Evolutionary conservation across 2,113 vertebrate species (phyloP).

Genomic region (Mobula hypostoma): DNA sequence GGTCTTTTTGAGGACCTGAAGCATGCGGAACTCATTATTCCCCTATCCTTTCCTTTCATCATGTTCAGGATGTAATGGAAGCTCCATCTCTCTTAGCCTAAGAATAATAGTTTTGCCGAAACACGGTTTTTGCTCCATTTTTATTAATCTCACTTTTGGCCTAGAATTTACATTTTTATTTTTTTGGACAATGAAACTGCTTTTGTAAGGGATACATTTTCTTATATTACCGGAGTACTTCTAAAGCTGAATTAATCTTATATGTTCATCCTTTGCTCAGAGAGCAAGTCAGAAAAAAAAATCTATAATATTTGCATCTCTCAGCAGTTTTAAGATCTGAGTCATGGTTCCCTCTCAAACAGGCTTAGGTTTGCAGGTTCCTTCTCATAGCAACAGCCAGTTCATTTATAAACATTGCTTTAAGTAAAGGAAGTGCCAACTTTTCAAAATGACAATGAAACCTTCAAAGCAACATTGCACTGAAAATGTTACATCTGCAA

Average conservation of each 20-base stretch:
- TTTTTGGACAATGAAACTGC: neutral
- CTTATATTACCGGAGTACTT: neutral
- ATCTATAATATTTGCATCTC: neutral
- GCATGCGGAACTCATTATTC: neutral
- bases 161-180: neutral
- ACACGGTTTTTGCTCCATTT: neutral
- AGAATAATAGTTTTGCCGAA: neutral
- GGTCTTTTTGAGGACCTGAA: neutral
- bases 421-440: neutral
- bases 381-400: neutral
- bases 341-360: neutral
- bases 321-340: conserved; percentile 11
- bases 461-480: neutral
- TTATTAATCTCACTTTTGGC: neutral
- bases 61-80: neutral
- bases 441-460: neutral
- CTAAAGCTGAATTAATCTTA: neutral
- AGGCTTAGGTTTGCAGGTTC: neutral
- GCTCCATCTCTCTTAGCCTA: neutral
- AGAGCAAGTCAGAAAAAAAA: neutral
- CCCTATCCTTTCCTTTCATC: neutral
- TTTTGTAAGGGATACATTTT: neutral
- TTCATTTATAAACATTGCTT: conserved; percentile 31
- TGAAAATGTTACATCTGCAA: neutral
- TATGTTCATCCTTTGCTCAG: neutral